These are phyloP conservation scores for Tinea trinotella DNA, from an alignment of 2,888 invertebrate species.

Conservation along the genomic window DNA sequence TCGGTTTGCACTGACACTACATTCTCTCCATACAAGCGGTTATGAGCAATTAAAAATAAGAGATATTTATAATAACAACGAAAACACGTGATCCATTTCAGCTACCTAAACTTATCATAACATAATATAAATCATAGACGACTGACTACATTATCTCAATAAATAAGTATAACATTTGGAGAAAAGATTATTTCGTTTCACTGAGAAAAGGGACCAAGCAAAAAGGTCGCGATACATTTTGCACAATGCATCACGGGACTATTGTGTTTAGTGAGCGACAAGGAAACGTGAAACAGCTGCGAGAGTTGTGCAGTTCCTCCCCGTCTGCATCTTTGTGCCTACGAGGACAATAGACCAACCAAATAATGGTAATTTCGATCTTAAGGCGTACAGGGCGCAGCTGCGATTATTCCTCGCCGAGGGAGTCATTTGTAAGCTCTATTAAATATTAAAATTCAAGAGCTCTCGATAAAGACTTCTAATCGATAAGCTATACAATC, in stretches of 20 bases:
- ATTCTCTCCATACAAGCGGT: no score
- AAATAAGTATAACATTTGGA: conserved; percentile 4
- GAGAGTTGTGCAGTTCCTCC: conserved; percentile 58
- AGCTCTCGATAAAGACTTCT: conserved; percentile 37
- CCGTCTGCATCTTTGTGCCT: conserved; percentile 64
- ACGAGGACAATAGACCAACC: conserved; percentile 44
- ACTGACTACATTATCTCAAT: neutral
- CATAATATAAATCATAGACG: conserved; percentile 6
- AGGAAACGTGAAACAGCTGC: conserved; percentile 65
- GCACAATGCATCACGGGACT: conserved; percentile 51
- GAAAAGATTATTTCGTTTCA: conserved; percentile 14
- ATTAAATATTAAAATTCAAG: conserved; percentile 27
- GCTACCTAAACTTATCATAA: neutral
- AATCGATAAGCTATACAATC: conserved; percentile 35
- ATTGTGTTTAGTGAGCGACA: conserved; percentile 54
- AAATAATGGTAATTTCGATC: conserved; percentile 71
- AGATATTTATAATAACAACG: no score
- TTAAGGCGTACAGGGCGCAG: conserved; percentile 67
- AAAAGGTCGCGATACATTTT: conserved; percentile 59
- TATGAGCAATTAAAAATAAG: no score
- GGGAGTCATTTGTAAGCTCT: conserved; percentile 38
- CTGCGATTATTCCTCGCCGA: conserved; percentile 49
- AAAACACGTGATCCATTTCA: neutral
- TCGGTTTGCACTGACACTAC: no score
- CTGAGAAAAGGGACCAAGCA: conserved; percentile 21